Conservation (phyloP, 1,140 invertebrate genomes). For the Megalopta genalis region DNA sequence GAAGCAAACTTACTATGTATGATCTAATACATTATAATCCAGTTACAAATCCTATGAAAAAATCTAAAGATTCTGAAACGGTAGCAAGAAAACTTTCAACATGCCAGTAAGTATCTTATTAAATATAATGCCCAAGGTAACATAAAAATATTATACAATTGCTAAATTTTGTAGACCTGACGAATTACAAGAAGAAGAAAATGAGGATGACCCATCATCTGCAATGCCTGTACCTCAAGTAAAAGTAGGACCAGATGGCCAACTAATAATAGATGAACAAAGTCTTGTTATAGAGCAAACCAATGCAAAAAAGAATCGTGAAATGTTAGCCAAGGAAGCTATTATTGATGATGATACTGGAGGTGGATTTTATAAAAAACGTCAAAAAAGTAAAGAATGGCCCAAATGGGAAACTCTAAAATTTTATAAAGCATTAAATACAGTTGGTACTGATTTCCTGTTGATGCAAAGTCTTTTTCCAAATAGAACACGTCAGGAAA, state of each 20-base stretch:
- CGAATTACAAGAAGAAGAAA: constrained; percentile 64
- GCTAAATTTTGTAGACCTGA: constrained; percentile 35
- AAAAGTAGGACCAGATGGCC: constrained; percentile 92
- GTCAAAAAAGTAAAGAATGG: constrained; percentile 85
- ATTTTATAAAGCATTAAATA: constrained; percentile 93
- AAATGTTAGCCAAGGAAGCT: constrained; percentile 83
- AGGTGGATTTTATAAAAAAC: constrained; percentile 84
- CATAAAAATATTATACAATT: not conserved
- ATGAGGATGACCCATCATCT: constrained; percentile 78
- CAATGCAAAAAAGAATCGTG: constrained; percentile 82
- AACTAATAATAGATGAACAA: constrained; percentile 92
- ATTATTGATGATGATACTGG: constrained; percentile 84
- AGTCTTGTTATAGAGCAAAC: constrained; percentile 91
- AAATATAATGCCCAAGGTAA: constrained; percentile 15
- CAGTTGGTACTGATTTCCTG: constrained; percentile 93
- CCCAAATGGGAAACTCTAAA: constrained; percentile 87
- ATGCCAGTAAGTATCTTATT: constrained; percentile 78
- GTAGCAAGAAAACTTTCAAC: constrained; percentile 57
- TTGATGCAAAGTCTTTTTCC: constrained; percentile 92
- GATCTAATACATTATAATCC: constrained; percentile 96
- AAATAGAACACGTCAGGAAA: constrained; percentile 86
- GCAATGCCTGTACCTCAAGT: constrained; percentile 89
- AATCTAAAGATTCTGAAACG: constrained; percentile 53
- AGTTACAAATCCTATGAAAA: constrained; percentile 84
- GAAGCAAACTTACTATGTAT: constrained; percentile 90